Evolutionary conservation across 2,797 vertebrate genomes (phyloP).

Genomic region (Podarcis siculus): DNA sequence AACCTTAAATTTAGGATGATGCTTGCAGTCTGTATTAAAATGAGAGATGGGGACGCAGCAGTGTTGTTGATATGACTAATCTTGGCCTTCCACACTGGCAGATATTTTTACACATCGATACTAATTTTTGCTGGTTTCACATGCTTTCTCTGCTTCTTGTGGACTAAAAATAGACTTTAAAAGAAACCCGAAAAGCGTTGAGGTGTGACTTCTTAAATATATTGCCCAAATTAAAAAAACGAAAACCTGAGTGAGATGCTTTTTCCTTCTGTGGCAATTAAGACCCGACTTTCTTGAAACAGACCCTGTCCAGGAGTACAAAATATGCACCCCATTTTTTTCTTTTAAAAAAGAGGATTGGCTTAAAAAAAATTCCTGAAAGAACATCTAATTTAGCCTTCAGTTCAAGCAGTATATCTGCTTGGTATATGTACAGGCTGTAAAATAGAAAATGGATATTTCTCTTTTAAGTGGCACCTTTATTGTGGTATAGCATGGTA

Average conservation of each 20-base stretch:
- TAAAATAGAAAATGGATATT: not conserved
- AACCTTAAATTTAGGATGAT: not conserved
- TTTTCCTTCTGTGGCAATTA: not conserved
- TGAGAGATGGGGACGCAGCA: not conserved
- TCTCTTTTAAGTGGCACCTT: not conserved
- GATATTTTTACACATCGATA: constrained; percentile 30
- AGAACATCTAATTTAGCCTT: not conserved
- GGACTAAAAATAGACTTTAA: constrained; percentile 30
- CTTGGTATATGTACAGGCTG: not conserved
- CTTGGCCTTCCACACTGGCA: not conserved
- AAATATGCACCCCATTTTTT: not conserved
- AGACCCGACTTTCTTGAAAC: not conserved
- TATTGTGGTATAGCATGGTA: not conserved
- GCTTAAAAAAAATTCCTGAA: not conserved
- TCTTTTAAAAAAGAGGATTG: not conserved
- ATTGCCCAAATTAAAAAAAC: not conserved
- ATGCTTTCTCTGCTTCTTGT: not conserved
- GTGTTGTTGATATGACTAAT: constrained; percentile 21
- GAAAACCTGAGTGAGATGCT: not conserved
- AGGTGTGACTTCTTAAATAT: constrained; percentile 11
- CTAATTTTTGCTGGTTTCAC: constrained; percentile 28
- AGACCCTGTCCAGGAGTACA: not conserved
- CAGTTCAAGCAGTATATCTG: not conserved
- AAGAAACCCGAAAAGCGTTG: not conserved
- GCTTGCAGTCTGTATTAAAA: constrained; percentile 6